These are phyloP conservation scores for Spheniscus humboldti DNA, from an alignment of 2,797 vertebrate genomes.

Conservation along the genomic window DNA sequence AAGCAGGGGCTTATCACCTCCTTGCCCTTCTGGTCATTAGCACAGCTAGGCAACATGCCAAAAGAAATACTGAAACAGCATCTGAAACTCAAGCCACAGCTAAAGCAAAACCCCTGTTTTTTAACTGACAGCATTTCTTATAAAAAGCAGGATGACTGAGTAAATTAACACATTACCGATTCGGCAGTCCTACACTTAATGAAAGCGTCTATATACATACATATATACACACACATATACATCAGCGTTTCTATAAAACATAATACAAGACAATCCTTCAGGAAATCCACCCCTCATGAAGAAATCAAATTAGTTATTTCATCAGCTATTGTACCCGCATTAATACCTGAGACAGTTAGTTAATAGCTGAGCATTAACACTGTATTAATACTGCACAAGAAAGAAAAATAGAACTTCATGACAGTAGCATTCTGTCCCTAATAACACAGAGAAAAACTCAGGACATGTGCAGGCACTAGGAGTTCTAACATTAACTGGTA, in stretches of 20 bases:
- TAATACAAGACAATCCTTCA: not conserved
- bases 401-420: not conserved
- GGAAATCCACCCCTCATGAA: not conserved
- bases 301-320: not conserved
- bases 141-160: not conserved
- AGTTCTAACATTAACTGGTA: not conserved
- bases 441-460: not conserved
- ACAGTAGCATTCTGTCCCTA: not conserved
- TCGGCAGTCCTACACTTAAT: not conserved
- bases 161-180: not conserved
- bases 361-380: not conserved
- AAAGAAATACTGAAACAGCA: not conserved
- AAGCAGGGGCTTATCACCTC: not conserved
- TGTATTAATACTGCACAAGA: not conserved
- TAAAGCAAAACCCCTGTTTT: not conserved
- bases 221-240: not conserved
- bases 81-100: not conserved
- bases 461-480: rapidly evolving
- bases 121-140: not conserved
- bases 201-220: not conserved
- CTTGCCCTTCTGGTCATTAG: not conserved
- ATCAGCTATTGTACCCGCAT: not conserved
- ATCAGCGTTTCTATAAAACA: not conserved
- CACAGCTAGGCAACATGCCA: not conserved
- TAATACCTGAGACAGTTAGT: not conserved